These are phyloP conservation scores for Drosophila nigromelanica DNA, from an alignment of 1,140 invertebrate genomes.

Conservation along the genomic window DNA sequence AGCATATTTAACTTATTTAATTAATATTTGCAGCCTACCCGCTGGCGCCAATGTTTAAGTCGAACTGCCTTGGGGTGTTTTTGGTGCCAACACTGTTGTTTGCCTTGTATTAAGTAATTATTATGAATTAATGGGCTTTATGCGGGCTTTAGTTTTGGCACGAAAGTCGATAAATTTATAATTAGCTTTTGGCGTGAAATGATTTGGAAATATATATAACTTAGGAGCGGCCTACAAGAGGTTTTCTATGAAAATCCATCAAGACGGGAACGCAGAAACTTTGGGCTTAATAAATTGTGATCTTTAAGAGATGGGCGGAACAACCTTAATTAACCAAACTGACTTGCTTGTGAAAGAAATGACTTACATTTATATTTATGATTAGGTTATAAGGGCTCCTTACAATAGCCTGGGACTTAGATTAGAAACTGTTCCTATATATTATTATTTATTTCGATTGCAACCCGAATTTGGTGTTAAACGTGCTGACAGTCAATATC, in stretches of 20 bases:
- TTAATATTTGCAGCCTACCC: slow-evolving; percentile 45
- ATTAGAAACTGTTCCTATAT: too few species aligned
- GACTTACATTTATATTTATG: too few species aligned
- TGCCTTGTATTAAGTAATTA: slow-evolving; percentile 64
- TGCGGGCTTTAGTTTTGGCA: slow-evolving; percentile 60
- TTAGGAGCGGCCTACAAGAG: slow-evolving; percentile 8
- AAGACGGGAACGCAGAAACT: not conserved
- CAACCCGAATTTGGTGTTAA: not conserved
- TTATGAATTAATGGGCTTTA: slow-evolving; percentile 68
- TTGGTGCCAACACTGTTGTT: slow-evolving; percentile 19
- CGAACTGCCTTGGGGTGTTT: too few species aligned
- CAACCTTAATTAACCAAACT: not conserved
- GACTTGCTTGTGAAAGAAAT: too few species aligned
- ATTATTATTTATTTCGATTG: not conserved
- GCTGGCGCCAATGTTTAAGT: slow-evolving; percentile 1
- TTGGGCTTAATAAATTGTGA: not conserved
- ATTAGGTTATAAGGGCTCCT: too few species aligned
- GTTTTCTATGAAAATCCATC: slow-evolving; percentile 27
- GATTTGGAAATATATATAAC: slow-evolving; percentile 41
- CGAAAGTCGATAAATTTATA: slow-evolving; percentile 68
- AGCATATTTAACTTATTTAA: slow-evolving; percentile 53
- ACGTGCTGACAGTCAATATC: not conserved
- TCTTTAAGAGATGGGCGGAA: not conserved
- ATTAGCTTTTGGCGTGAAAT: slow-evolving; percentile 62
- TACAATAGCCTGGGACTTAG: too few species aligned